Evolutionary conservation across 2,797 vertebrate species (phyloP), one percentile per base, ranked within the genome.

Genomic region (Poeciliopsis gracilis): DNA sequence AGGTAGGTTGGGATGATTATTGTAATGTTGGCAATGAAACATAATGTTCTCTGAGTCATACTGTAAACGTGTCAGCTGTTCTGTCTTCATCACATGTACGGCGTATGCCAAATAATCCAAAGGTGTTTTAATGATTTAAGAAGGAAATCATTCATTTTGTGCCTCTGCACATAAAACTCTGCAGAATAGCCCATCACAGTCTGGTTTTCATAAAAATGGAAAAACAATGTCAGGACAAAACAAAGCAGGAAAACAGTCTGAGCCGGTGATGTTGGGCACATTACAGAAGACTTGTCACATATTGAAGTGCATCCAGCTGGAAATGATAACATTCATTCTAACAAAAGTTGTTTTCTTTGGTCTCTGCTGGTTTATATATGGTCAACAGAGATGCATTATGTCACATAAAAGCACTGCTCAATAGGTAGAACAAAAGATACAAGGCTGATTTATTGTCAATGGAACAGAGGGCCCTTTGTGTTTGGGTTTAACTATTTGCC

Each of bases 261-360:
- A 55, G 69, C 72, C 15, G 4, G 43, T 76, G 55, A 55, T 77
- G 72, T 81, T 79, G 66, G 77, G 51, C 33, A n/a, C 78, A 81
- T 78, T 38, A 67, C 49, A 78, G 57, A 79, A 45, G 78, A 84
- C 43, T 76, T 83, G 47, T 55, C 45, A 36, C 76, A 77, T 76
- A 87, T 80, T 89, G 75, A 86, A 73, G 51, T 66, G 61, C 80
- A 80, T 76, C 76, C 59, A 36, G 67, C 75, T 23, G 71, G 67
- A 87, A 88, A 80, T 81, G 25, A 89, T 80, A 80, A 72, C 84
- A 87, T 78, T 79, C 63, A 84, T 71, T 51, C 61, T 1, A 78
- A 90, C 84, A 88, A 86, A 85, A 80, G 73, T 82, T 0, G 38
- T 81, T 86, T 77, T 80, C 69, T 84, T 77, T 80, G 25, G 59